Percentiles rank a stretch among this genome's conserved stretches.
Evolutionary conservation across 2,797 vertebrate species (phyloP).

Genomic region (Schizothorax lantsangensis): DNA sequence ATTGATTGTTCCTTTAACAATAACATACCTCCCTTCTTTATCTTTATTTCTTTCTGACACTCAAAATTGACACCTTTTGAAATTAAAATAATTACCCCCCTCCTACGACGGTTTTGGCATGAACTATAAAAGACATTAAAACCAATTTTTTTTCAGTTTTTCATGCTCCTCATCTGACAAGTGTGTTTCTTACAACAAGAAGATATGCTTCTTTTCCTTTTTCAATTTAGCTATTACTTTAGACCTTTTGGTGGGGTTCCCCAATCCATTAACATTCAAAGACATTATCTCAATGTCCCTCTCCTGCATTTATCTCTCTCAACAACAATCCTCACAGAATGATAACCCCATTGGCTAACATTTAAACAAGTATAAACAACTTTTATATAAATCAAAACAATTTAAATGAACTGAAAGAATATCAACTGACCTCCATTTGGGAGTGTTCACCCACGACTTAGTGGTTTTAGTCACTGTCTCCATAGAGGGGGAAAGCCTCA

Average conservation of each 20-base stretch:
- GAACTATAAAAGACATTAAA: not conserved
- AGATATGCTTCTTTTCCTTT: slow-evolving; percentile 8
- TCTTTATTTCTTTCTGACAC: slow-evolving; percentile 23
- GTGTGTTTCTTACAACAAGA: slow-evolving; percentile 30
- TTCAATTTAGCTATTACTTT: slow-evolving; percentile 17
- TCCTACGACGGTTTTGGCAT: not conserved
- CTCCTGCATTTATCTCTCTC: not conserved
- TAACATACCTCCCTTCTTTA: slow-evolving; percentile 26
- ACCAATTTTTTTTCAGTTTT: not conserved
- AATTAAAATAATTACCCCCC: slow-evolving; percentile 29
- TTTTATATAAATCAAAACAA: not conserved
- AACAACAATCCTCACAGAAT: not conserved
- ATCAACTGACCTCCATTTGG: not conserved
- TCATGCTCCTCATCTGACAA: not conserved
- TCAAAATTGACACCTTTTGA: slow-evolving; percentile 24
- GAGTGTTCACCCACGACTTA: not conserved
- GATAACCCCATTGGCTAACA: not conserved
- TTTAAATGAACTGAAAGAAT: not conserved
- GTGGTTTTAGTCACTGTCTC: not conserved
- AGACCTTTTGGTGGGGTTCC: slow-evolving; percentile 38
- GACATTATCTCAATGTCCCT: slow-evolving; percentile 11
- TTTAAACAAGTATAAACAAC: not conserved
- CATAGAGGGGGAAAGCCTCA: not conserved
- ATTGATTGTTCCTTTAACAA: slow-evolving; percentile 39
- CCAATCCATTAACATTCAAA: slow-evolving; percentile 51